Evolutionary conservation across 2,888 invertebrate species (phyloP), one percentile per base, ranked within the genome.

Genomic region (Hyalella azteca): DNA sequence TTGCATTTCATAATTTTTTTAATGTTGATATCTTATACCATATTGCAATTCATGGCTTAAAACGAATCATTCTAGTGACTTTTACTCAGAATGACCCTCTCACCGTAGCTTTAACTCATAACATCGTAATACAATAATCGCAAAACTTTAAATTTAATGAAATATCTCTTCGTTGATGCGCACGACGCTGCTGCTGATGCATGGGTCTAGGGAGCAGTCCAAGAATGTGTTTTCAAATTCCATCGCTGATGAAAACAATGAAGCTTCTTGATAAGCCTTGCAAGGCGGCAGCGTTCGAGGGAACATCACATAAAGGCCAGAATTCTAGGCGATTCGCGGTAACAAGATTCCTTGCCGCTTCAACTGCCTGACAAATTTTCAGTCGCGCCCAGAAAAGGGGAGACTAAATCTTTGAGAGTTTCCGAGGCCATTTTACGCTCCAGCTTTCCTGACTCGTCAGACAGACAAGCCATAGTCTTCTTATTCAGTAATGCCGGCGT

Each of bases 331-430:
- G 66, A 66, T 66, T 66, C 66, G 66, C 66, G 66, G 66, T 66
- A 66, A 66, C 66, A 66, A 66, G 66, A 66, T 66, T 66, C 66
- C 66, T 66, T 66, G 66, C 66, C 66, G 66, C 66, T 66, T 66
- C 66, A 66, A 66, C 66, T 80, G 80, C 80, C 80, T 80, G 80
- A 80, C 80, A 77, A 80, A 80, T 80, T 80, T 77, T 80, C 77
- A 80, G 77, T 80, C 50, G 80, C 19, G 77, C 49, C 66, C 32
- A 80, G 80, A 66, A 80, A 80, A 80, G 50, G 77, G 73, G 36
- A 66, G 73, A 73, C 80, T 77, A 80, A 80, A 80, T 80, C 77
- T 80, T 80, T 77, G 73, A 80, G 77, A 80, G 50, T 77, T 80
- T 60, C 73, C 22, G 50, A 40, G 73, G 80, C 77, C 80, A 80